Percentiles rank a stretch among this genome's conserved stretches.
Evolutionary conservation across 2,888 invertebrate species (phyloP).

Genomic region (Cryptops parisi): DNA sequence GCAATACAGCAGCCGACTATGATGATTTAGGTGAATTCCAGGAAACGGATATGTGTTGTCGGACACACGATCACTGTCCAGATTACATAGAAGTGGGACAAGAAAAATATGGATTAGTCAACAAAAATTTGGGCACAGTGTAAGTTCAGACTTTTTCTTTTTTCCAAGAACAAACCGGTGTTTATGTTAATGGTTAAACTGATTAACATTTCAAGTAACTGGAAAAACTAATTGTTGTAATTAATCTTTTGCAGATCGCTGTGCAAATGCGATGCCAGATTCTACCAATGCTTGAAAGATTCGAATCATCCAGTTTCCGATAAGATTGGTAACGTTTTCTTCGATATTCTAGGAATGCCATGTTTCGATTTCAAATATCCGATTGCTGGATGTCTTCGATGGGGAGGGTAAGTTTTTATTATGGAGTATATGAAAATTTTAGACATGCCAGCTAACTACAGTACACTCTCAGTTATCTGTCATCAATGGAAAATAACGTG

Average conservation of each 20-base stretch:
- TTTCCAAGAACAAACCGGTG: too few relatives aligned
- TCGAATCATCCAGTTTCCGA: neutral
- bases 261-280: constrained; percentile 12
- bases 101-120: neutral
- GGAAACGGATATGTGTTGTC: constrained; percentile 21
- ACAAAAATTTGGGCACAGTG: neutral
- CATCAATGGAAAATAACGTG: too few relatives aligned
- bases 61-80: constrained; percentile 21
- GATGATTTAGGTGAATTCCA: constrained; percentile 19
- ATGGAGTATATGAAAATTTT: too few relatives aligned
- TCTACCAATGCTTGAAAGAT: constrained; percentile 5
- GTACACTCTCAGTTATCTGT: too few relatives aligned
- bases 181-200: too few relatives aligned
- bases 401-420: constrained; percentile 12
- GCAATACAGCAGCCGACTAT: constrained; percentile 19
- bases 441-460: too few relatives aligned
- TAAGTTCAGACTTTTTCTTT: neutral
- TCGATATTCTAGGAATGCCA: constrained; percentile 11
- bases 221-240: neutral
- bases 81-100: constrained; percentile 1
- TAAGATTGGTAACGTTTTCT: constrained; percentile 10
- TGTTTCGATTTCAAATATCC: constrained; percentile 13
- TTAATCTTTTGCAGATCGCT: constrained; percentile 10
- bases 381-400: constrained; percentile 8
- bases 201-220: too few relatives aligned